Evolutionary conservation across 30 jellyfish, hydroid and myxozoan genomes (phyloP).

Genomic region (Morbakka virulenta): DNA sequence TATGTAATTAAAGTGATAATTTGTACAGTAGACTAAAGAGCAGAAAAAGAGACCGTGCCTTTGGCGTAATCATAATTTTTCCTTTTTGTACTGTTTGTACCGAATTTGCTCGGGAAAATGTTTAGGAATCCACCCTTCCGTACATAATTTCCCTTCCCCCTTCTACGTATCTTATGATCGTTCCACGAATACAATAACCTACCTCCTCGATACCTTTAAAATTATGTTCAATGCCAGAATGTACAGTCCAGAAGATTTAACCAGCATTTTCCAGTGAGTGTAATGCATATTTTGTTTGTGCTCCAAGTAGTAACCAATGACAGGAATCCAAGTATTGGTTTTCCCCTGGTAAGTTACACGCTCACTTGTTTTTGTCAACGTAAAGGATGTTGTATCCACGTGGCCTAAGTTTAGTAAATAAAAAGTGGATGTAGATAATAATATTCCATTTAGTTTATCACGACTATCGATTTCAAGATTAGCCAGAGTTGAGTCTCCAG

Average conservation of each 20-base stretch:
- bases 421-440: not conserved
- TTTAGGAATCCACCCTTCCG: too few relatives aligned
- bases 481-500: not conserved
- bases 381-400: not conserved
- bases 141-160: too few relatives aligned
- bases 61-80: too few relatives aligned
- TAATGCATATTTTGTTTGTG: not conserved
- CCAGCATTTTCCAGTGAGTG: not conserved
- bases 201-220: not conserved
- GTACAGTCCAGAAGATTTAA: not conserved
- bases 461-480: not conserved
- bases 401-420: not conserved
- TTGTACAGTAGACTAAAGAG: too few relatives aligned
- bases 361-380: not conserved
- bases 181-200: too few relatives aligned
- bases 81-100: too few relatives aligned
- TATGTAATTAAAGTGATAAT: too few relatives aligned
- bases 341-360: not conserved
- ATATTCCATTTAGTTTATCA: not conserved
- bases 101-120: too few relatives aligned
- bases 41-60: too few relatives aligned
- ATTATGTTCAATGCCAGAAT: not conserved
- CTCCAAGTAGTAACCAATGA: not conserved
- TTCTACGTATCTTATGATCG: too few relatives aligned
- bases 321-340: not conserved